Conservation (phyloP, 2,888 invertebrate genomes). For the Colostygia pectinataria region DNA sequence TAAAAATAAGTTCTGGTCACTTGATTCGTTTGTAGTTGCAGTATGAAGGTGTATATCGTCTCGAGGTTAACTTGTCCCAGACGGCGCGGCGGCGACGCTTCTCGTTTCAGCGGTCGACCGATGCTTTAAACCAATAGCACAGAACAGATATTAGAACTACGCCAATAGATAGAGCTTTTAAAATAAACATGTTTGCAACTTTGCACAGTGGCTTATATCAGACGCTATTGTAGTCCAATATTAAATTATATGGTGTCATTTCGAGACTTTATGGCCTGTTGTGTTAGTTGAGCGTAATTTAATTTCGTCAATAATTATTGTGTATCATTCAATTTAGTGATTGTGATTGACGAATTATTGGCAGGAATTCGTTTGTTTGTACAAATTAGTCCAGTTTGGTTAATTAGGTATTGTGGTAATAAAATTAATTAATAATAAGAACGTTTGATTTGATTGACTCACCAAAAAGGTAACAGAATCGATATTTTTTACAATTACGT, state of each 20-base stretch:
- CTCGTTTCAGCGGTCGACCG: constrained; percentile 62
- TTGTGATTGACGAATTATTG: constrained; percentile 9
- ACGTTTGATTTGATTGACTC: not conserved
- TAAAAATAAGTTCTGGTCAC: too few species aligned
- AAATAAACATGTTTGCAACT: constrained; percentile 64
- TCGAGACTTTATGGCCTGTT: constrained; percentile 12
- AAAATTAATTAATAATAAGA: too few species aligned
- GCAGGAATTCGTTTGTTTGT: constrained; percentile 7
- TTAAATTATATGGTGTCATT: constrained; percentile 31
- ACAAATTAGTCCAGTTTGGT: not conserved
- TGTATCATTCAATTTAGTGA: constrained; percentile 8
- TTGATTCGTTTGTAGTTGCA: not conserved
- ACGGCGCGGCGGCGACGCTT: constrained; percentile 34
- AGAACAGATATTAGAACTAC: too few species aligned
- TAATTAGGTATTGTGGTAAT: constrained; percentile 1
- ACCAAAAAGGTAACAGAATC: too few species aligned
- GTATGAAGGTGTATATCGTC: not conserved
- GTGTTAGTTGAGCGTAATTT: constrained; percentile 11
- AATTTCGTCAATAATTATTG: constrained; percentile 12
- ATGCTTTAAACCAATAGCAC: constrained; percentile 69
- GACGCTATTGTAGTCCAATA: constrained; percentile 45
- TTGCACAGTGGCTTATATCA: constrained; percentile 48
- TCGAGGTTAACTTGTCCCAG: constrained; percentile 2
- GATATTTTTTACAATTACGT: too few species aligned
- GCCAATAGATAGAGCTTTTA: constrained; percentile 61